Percentiles rank a stretch among this genome's conserved stretches.
phyloP scores from a whole-genome alignment of 1,140 invertebrate genomes.

The Drosophila lini region DNA sequence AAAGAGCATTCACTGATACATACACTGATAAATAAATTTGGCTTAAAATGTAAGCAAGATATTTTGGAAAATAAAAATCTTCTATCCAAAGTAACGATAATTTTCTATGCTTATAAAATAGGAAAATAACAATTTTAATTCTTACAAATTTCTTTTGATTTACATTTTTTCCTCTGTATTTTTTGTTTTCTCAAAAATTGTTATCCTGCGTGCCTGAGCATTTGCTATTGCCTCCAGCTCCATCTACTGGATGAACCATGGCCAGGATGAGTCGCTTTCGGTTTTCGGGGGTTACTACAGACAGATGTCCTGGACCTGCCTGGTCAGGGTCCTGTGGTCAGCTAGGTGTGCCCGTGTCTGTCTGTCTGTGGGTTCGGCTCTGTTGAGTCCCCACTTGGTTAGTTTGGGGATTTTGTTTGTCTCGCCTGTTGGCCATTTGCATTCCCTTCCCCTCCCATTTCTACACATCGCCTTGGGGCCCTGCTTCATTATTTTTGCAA shows the following conservation, averaged over 20 bases:
- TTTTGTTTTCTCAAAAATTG: slow-evolving; percentile 14
- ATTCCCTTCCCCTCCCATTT: slow-evolving; percentile 4
- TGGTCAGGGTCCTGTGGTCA: slow-evolving; percentile 63
- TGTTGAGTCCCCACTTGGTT: slow-evolving; percentile 31
- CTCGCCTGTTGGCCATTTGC: slow-evolving; percentile 68
- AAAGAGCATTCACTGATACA: slow-evolving; percentile 26
- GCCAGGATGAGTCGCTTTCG: slow-evolving; percentile 3
- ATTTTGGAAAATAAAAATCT: background rate
- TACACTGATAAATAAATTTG: slow-evolving; percentile 5
- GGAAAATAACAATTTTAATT: background rate
- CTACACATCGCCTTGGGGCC: slow-evolving; percentile 39
- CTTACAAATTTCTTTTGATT: no score
- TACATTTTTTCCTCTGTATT: background rate
- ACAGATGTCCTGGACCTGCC: slow-evolving; percentile 31
- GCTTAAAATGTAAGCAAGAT: no score
- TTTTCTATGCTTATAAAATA: no score
- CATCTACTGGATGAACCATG: background rate
- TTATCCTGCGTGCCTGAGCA: slow-evolving; percentile 56
- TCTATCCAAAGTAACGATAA: no score
- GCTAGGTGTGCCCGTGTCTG: slow-evolving; percentile 38
- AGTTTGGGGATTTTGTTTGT: slow-evolving; percentile 64
- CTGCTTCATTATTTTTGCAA: slow-evolving; percentile 81
- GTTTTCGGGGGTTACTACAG: slow-evolving; percentile 33
- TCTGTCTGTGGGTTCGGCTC: slow-evolving; percentile 23
- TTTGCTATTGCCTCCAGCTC: slow-evolving; percentile 11